phyloP scores from a whole-genome alignment of 1,140 invertebrate species.

The Bacillus rossius region DNA sequence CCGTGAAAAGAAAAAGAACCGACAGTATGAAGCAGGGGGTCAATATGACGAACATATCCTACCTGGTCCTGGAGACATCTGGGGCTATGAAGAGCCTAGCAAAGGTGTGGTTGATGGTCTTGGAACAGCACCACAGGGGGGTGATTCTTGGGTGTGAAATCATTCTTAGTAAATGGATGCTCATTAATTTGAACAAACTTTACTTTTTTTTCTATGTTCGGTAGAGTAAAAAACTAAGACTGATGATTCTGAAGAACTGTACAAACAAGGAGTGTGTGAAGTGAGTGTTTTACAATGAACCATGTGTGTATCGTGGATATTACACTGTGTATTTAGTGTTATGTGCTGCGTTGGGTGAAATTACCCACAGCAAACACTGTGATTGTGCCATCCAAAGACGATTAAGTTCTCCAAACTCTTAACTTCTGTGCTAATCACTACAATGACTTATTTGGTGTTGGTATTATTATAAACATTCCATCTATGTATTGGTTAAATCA shows the following conservation, averaged over 20 bases:
- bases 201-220: neutral
- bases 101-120: constrained; percentile 36
- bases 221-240: neutral
- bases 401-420: too few species aligned
- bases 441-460: too few species aligned
- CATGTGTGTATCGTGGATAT: neutral
- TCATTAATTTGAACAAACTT: neutral
- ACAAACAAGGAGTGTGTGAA: neutral
- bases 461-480: too few species aligned
- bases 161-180: neutral
- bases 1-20: constrained; percentile 69
- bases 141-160: constrained; percentile 52
- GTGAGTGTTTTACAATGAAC: constrained; percentile 4
- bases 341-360: too few species aligned
- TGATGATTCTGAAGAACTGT: neutral
- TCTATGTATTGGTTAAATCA: too few species aligned
- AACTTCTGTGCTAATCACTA: too few species aligned
- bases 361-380: too few species aligned
- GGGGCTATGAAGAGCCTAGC: constrained; percentile 35
- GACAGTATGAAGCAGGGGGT: constrained; percentile 49
- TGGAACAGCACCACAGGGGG: constrained; percentile 43
- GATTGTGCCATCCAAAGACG: too few species aligned
- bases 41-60: constrained; percentile 34
- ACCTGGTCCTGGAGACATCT: constrained; percentile 30
- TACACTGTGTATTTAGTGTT: neutral